Evolutionary conservation across 2,113 vertebrate species (phyloP).

Genomic region (Planiliza haematocheilus): DNA sequence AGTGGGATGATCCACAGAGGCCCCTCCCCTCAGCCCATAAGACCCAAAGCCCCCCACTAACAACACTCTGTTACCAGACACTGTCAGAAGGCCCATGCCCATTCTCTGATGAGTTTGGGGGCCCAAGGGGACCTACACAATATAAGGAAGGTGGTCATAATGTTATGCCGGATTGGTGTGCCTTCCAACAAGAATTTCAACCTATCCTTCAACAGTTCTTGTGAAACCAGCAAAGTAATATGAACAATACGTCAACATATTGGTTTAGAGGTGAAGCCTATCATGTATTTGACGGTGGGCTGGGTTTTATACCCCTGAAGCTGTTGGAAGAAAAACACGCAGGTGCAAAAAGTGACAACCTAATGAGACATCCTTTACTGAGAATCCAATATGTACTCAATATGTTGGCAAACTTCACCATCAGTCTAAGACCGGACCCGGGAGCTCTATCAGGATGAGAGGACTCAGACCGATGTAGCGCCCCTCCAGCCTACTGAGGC

Average conservation of each 20-base stretch:
- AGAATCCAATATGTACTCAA: slow-evolving; percentile 43
- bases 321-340: neutral
- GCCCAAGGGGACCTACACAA: too few species aligned
- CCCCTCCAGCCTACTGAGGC: neutral
- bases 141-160: too few species aligned
- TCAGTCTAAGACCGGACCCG: slow-evolving; percentile 23
- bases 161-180: too few species aligned
- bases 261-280: neutral
- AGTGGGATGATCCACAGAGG: too few species aligned
- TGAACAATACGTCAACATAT: neutral
- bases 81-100: too few species aligned
- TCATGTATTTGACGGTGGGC: neutral
- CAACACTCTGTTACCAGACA: too few species aligned
- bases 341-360: neutral
- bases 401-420: slow-evolving; percentile 17
- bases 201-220: neutral
- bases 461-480: neutral
- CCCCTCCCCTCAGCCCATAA: too few species aligned
- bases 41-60: too few species aligned
- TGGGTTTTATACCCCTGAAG: neutral
- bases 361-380: slow-evolving; percentile 6
- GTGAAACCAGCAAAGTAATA: neutral
- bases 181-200: too few species aligned
- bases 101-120: too few species aligned
- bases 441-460: slow-evolving; percentile 15